Evolutionary conservation across 2,888 invertebrate genomes (phyloP).

Genomic region (Chalcis sispes): DNA sequence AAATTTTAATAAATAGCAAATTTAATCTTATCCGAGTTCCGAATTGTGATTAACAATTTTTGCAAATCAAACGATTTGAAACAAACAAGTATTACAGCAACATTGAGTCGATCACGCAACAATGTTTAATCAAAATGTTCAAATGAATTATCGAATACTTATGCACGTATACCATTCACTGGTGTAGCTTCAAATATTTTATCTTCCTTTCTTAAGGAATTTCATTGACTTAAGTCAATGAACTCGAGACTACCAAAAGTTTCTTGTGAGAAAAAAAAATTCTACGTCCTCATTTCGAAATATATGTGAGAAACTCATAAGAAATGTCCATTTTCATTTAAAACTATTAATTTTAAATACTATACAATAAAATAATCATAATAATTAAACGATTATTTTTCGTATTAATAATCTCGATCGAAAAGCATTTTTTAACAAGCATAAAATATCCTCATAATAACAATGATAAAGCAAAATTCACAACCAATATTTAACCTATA

Average conservation of each 20-base stretch:
- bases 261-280: background rate
- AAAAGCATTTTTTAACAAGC: no score
- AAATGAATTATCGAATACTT: slow-evolving; percentile 9
- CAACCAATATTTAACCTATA: no score
- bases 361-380: no score
- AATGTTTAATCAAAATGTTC: background rate
- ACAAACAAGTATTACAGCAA: background rate
- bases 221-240: background rate
- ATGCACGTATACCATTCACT: background rate
- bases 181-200: background rate
- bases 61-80: slow-evolving; percentile 31
- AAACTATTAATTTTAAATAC: no score
- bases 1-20: no score
- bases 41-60: background rate
- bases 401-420: no score
- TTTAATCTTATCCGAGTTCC: no score
- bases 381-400: no score
- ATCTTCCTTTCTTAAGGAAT: slow-evolving; percentile 10
- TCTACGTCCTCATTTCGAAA: background rate
- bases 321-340: no score
- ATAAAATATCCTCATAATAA: no score
- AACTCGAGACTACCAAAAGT: slow-evolving; percentile 6
- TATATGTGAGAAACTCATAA: background rate
- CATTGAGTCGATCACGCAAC: slow-evolving; percentile 5
- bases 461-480: no score